Evolutionary conservation across 2,888 invertebrate species (phyloP).

Genomic region (Drosophila paracracens): DNA sequence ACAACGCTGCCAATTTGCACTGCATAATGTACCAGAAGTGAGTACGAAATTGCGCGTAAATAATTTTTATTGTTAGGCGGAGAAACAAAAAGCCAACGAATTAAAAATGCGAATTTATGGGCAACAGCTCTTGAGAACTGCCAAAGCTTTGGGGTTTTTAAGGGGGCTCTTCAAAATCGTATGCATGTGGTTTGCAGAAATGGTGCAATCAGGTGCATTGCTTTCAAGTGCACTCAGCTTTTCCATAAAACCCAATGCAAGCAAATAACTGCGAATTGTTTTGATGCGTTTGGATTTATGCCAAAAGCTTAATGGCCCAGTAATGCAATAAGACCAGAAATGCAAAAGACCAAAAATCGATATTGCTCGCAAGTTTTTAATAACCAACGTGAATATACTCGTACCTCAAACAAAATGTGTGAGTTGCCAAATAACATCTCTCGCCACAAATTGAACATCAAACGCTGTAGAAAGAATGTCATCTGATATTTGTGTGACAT

Average conservation of each 20-base stretch:
- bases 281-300: conserved; percentile 63
- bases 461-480: background rate
- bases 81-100: conserved; percentile 16
- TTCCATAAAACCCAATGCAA: conserved; percentile 42
- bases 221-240: conserved; percentile 54
- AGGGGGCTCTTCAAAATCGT: conserved; percentile 18
- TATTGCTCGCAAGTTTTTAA: background rate
- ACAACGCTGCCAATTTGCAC: conserved; percentile 14
- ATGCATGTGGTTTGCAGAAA: conserved; percentile 19
- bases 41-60: conserved; percentile 74
- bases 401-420: background rate
- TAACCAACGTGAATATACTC: background rate
- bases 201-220: conserved; percentile 59
- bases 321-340: conserved; percentile 52
- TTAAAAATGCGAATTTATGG: background rate
- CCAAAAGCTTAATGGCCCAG: conserved; percentile 69
- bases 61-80: conserved; percentile 63
- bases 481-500: background rate
- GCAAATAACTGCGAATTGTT: conserved; percentile 30
- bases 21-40: conserved; percentile 63
- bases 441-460: background rate
- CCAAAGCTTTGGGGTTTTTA: conserved; percentile 15
- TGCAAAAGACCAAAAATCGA: conserved; percentile 17
- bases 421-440: background rate
- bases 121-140: conserved; percentile 46